phyloP scores from a whole-genome alignment of 2,113 vertebrate genomes.

The Solea senegalensis region DNA sequence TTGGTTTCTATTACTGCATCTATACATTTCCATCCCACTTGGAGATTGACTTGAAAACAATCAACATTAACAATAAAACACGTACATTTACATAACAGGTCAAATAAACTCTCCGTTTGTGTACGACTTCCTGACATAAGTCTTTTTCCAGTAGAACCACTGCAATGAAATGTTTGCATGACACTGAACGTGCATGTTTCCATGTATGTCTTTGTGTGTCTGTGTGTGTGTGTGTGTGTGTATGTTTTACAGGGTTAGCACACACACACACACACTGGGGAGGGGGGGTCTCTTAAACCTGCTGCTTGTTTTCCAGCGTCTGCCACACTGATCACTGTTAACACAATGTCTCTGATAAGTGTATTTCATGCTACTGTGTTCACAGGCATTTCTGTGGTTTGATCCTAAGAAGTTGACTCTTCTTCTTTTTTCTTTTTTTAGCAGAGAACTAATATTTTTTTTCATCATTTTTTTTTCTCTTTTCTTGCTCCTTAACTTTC shows the following conservation, averaged over 20 bases:
- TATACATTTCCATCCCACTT: no score
- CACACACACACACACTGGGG: constrained; percentile 16
- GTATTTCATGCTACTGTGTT: constrained; percentile 33
- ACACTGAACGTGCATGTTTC: neutral
- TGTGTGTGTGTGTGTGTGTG: neutral
- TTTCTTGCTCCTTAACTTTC: constrained; percentile 66
- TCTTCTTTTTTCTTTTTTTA: constrained; percentile 50
- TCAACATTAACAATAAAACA: no score
- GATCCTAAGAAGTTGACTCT: constrained; percentile 46
- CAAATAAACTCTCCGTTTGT: no score
- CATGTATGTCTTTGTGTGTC: constrained; percentile 8
- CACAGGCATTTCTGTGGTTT: constrained; percentile 42
- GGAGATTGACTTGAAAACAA: no score
- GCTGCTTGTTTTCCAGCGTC: constrained; percentile 47
- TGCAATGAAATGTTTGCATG: neutral
- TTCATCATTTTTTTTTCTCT: constrained; percentile 57
- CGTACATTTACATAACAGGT: no score
- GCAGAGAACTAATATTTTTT: constrained; percentile 54
- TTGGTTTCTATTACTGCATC: no score
- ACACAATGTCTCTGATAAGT: constrained; percentile 33
- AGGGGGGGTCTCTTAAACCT: constrained; percentile 38
- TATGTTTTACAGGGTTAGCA: neutral
- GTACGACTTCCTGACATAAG: neutral
- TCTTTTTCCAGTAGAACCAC: no score
- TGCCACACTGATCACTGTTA: constrained; percentile 37